Evolutionary conservation across 2,113 vertebrate species (phyloP), one percentile per base, ranked within the genome.

Genomic region (Chaetura pelagica): DNA sequence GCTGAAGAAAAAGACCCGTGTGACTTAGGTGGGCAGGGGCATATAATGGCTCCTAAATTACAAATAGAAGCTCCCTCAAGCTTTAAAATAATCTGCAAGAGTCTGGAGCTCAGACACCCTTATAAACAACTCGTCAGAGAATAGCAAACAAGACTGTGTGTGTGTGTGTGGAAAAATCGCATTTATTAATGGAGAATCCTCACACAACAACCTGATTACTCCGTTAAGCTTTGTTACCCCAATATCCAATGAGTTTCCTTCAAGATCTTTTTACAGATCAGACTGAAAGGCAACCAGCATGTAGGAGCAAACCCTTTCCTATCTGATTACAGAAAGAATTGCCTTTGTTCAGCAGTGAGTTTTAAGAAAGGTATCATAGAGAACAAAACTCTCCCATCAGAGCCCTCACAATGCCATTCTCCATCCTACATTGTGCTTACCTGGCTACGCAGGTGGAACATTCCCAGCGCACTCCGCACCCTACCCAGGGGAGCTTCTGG

Each of bases 101-200:
- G 24, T 51, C 15, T 71, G 52, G 42, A 71, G 32, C 14, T 20
- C 51, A 77, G 32, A 15, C 54, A 72, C 7, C 15, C 0, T 0
- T 86, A 18, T 13, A 34, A 87, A n/a, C 32, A 63, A 32, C 34
- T 90, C 54, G 67, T 34, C 0, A 3, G 44, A 54, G 57, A 55
- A 42, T 44, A 57, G 57, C 52, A 78, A 66, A 51, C 7, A 62
- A 84, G 30, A 32, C 49, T 38, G 32, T 29, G n/a, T n/a, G n/a
- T n/a, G n/a, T n/a, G n/a, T n/a, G n/a, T n/a, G n/a, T n/a, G 48
- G 59, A 34, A 54, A 66, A 32, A 35, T 16, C n/a, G 46, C 32
- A 77, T 64, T 32, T 78, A 29, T 66, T 40, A 58, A 15, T 44
- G 49, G 27, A 81, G 51, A 68, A 84, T 82, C 82, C 12, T 12